Evolutionary conservation across 2,888 invertebrate genomes (phyloP).

Genomic region (Bimastos eiseni): DNA sequence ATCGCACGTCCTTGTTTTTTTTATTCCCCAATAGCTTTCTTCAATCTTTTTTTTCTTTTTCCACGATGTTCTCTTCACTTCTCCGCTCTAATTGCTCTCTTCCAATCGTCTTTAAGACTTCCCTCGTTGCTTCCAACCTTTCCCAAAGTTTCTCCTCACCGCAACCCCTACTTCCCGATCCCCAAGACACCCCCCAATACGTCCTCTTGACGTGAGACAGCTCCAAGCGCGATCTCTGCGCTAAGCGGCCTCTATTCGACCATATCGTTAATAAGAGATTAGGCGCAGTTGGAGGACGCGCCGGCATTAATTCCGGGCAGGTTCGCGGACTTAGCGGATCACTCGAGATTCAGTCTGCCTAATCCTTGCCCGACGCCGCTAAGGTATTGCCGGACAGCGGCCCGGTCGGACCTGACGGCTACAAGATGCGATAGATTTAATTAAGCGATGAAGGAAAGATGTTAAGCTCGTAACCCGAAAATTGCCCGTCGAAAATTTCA

Average conservation of each 20-base stretch:
- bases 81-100: neutral
- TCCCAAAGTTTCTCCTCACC: neutral
- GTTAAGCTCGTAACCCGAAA: slow-evolving; percentile 23
- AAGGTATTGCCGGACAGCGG: neutral
- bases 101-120: neutral
- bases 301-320: slow-evolving; percentile 18
- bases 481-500: slow-evolving; percentile 23
- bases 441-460: slow-evolving; percentile 5
- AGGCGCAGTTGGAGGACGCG: neutral
- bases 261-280: slow-evolving; percentile 26
- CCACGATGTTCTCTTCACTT: neutral
- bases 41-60: neutral
- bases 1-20: no score
- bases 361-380: slow-evolving; percentile 13
- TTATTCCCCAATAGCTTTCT: neutral
- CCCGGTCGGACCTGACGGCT: neutral
- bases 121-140: neutral
- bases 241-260: neutral
- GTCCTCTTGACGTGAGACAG: neutral
- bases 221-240: neutral
- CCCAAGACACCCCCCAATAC: neutral
- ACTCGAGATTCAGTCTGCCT: neutral
- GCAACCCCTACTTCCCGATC: neutral
- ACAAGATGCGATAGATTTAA: slow-evolving; percentile 23
- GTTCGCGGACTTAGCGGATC: slow-evolving; percentile 20